Base-by-base conservation (phyloP, 2,113 vertebrate genomes). In the Phalacrocorax pelagicus region DNA sequence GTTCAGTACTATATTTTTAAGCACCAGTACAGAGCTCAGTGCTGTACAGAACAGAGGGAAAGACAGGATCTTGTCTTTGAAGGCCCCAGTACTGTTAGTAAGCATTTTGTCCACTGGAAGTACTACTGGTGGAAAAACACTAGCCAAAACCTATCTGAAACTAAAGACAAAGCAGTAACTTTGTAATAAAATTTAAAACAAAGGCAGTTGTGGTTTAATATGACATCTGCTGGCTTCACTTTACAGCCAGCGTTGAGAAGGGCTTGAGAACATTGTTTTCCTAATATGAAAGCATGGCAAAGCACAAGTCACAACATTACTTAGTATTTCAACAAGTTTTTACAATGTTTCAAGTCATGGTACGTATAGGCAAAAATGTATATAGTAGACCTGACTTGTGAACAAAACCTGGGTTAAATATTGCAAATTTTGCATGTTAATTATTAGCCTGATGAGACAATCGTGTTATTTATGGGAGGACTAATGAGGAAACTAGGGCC, bases 61-160 rank as follows among this genome's bases (percentile, higher is more conserved):
- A 90, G 42, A 46, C 15, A 71, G 5, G 3, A 66, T 86, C 55
- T 70, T 94, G 70, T 23, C 62, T 93, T 89, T 95, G 94, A 95
- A 97, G 94, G 91, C 91, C 96, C 92, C n/a, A 5, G 26, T 49
- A 23, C 59, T 88, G 32, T 78, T 95, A 88, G 63, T 88, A 87
- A 88, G 78, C 59, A 71, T 72, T 95, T 70, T 59, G 16, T 73
- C 27, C 36, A 30, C 29, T 80, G 40, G 6, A 94, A 73, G 20
- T 71, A 52, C 6, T 88, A 34, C 5, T 73, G 36, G 5, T 90
- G 84, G 74, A 92, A 97, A 94, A 96, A 52, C 88, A 90, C 86
- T 47, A 36, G 18, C 19, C 26, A 17, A 63, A 92, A 88, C 17
- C 32, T 80, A 1, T 32, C 22, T 15, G 42, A 73, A 65, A 51